Evolutionary conservation across 2,888 invertebrate species (phyloP), one percentile per base, ranked within the genome.

Genomic region (Orthonevra nobilis): DNA sequence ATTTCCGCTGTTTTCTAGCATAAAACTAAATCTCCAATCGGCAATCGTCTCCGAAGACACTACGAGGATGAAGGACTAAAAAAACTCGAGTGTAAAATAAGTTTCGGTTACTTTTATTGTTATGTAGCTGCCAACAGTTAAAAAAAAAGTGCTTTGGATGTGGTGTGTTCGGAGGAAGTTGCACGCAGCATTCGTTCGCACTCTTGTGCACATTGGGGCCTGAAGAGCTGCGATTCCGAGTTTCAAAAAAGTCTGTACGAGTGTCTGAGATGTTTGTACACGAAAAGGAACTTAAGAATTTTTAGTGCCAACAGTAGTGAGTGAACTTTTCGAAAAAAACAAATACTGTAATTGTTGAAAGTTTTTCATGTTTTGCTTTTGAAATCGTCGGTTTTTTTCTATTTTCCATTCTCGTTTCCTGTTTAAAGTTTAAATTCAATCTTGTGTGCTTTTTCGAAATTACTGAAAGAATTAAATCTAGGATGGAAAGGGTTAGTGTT

Each of bases 221-320:
- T n/a, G n/a, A n/a, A n/a, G n/a, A n/a, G 17, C 10, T 42, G 19
- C 9, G 12, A 12, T 72, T 40, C 23, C 23, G 63, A 56, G 54
- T 63, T 54, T 54, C 60, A 63, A 48, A 26, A 64, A 64, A 44
- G 28, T 26, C 38, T 36, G 60, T 58, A 23, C 23, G 23, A 10
- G 36, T 36, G 17, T 46, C 28, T 15, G 52, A 52, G 30, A 52
- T 74, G 42, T 66, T 74, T 66, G 58, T 60, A 74, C 73, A 74
- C 44, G 73, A 32, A 74, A 74, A 74, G 58, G 44, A 74, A 74
- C 66, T 74, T 66, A 74, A 66, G 66, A 52, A 44, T 23, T 48
- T 20, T 32, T 58, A 23, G 50, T 34, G 20, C 42, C 50, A 63
- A 60, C 50, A 60, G 60, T 52, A n/a, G 5, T 4, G 23, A 5